Evolutionary conservation across 2,113 vertebrate species (phyloP).

Genomic region (Myrmecobius fasciatus): DNA sequence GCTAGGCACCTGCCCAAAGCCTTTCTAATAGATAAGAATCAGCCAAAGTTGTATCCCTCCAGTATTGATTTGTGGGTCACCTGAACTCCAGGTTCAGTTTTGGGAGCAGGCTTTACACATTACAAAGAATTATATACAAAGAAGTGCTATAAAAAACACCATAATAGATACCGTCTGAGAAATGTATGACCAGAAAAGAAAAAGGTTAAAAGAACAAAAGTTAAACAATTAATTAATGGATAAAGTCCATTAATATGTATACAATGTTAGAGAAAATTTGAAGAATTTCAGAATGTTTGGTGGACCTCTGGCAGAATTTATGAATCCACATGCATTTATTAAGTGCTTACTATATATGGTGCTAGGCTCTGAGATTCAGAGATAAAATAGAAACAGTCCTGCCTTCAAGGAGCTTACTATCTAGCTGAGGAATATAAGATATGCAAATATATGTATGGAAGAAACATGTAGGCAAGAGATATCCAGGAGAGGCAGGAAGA

Average conservation of each 20-base stretch:
- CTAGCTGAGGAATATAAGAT: background rate
- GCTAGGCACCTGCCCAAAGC: background rate
- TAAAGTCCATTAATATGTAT: background rate
- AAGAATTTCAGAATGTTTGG: background rate
- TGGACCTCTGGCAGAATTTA: background rate
- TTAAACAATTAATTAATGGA: background rate
- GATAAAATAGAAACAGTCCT: background rate
- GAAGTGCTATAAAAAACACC: background rate
- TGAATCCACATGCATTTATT: background rate
- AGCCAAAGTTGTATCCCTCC: background rate
- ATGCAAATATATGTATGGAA: background rate
- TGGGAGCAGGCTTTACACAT: background rate
- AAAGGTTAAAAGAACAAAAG: background rate
- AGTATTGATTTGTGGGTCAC: background rate
- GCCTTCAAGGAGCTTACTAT: background rate
- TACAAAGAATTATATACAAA: background rate
- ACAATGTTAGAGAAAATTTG: background rate
- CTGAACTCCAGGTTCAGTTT: background rate
- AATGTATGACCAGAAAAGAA: background rate
- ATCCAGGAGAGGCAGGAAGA: background rate
- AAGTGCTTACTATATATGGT: background rate
- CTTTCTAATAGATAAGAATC: background rate
- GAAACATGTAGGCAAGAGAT: background rate
- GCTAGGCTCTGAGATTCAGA: background rate
- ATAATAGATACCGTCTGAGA: background rate